Base-by-base conservation (phyloP, 30 jellyfish, hydroid and myxozoan species). In the Mastigias papua region DNA sequence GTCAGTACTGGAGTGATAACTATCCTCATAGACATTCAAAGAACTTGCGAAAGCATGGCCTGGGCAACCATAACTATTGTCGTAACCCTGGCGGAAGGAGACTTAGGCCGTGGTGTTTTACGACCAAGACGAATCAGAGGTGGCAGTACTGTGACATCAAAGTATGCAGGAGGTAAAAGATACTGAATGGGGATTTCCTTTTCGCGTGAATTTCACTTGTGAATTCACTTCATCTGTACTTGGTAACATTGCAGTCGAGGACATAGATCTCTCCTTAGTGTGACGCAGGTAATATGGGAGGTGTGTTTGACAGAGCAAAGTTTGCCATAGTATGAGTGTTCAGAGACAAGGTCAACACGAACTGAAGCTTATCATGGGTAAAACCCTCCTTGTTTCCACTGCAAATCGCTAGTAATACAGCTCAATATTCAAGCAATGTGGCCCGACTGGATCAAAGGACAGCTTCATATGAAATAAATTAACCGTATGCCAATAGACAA, bases 91-190 rank as follows among this genome's bases (percentile, higher is more conserved):
- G 97, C 22, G 99, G 99, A 13, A 71, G 93, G 29, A 78, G 90
- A 68, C 82, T 73, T 73, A 88, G 97, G 82, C 99, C 99, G 5
- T 94, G 99, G 99, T 94, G 99, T 60, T 94, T 62, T 83, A 94
- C 99, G 33, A 94, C 99, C 31, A 70, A 58, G 33, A 90, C 91
- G 11, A 68, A 60, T 16, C 66, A 32, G 16, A 29, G 79, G 69
- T 94, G 99, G 99, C 87, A 94, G 66, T 94, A 94, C 95, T 94
- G 99, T 82, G 97, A 94, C 67, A 68, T 94, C 46, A 71, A 90
- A 60, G 28, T 70, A 19, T 90, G 97, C 91, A 69, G 75, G 27
- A 60, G 82, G 25, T 82, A 34, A 80, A 60, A 32, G 8, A 26
- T 33, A 15, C 27, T 20, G 9, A 25, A 25, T 32, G 32, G 11